phyloP scores from a whole-genome alignment of 1,140 invertebrate species.

The Apis florea region DNA sequence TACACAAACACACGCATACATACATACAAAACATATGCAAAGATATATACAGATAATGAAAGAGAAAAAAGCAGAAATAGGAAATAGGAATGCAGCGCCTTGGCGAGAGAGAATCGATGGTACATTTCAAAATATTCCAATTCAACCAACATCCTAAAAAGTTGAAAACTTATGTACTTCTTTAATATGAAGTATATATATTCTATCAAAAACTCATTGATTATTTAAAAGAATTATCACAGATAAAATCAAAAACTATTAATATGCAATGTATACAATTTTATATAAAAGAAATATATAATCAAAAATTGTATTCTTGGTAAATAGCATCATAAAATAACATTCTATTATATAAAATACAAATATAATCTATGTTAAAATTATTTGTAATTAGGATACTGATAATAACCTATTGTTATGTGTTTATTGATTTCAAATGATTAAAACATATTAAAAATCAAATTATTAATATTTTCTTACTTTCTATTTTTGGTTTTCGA shows the following conservation, averaged over 20 bases:
- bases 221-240: conserved; percentile 18
- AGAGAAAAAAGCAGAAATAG: background rate
- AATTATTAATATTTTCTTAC: background rate
- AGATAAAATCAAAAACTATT: conserved; percentile 10
- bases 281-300: conserved; percentile 3
- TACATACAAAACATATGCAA: background rate
- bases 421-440: conserved; percentile 6
- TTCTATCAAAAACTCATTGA: background rate
- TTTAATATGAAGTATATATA: background rate
- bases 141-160: conserved; percentile 3
- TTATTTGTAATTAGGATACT: conserved; percentile 2
- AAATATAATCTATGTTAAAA: conserved; percentile 5
- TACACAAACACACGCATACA: background rate
- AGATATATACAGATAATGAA: conserved; percentile 25
- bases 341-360: background rate
- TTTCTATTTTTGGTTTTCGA: conserved; percentile 12
- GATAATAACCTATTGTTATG: background rate
- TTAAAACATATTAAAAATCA: background rate
- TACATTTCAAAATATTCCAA: conserved; percentile 5
- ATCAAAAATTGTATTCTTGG: background rate
- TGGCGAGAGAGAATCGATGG: conserved; percentile 37
- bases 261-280: background rate
- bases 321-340: conserved; percentile 17
- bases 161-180: conserved; percentile 1
- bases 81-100: conserved; percentile 35